Base-by-base conservation (phyloP, 2,113 vertebrate species). In the Salvelinus alpinus region DNA sequence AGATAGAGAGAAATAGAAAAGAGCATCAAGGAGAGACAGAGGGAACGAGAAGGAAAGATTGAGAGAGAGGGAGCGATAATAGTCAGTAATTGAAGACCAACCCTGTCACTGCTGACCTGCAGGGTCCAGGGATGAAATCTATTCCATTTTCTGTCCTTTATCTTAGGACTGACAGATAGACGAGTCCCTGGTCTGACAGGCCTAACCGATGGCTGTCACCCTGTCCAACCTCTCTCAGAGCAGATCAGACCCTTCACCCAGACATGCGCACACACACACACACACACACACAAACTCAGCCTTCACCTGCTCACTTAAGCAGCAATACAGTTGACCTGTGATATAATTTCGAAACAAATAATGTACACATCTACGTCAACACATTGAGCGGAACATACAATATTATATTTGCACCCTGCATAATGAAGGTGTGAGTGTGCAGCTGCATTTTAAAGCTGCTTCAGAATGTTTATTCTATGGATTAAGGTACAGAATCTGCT, bases 121-220 rank as follows among this genome's bases (percentile, higher is more conserved):
- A 94, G 95, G 94, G 93, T 84, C 84, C 82, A 59, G 83, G 87
- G 85, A 83, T 72, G 91, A 94, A 94, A 92, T 88, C 88, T 91
- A 95, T 95, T 94, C 93, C 92, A 94, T 94, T 96, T 94, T 91
- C 93, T 91, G 91, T 79, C 90, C 88, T 93, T 94, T 86, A 82
- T 89, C 86, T 82, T 81, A 87, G 84, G 84, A 88, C 87, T 92
- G 91, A 94, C 93, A 93, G 94, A 90, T 80, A 93, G 87, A 87
- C 92, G 92, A 96, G 95, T 94, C 94, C 71, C 92, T 85, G 91
- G 90, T 89, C 91, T 95, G 94, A 93, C 94, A 94, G 94, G 93
- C 89, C 91, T 91, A 94, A 95, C 92, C 92, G 95, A 90, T 93
- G 93, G 93, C 92, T 95, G 94, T 95, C 95, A 95, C 92, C 94